These are phyloP conservation scores for Callimorpha dominula DNA, from an alignment of 2,888 invertebrate genomes.

Conservation along the genomic window DNA sequence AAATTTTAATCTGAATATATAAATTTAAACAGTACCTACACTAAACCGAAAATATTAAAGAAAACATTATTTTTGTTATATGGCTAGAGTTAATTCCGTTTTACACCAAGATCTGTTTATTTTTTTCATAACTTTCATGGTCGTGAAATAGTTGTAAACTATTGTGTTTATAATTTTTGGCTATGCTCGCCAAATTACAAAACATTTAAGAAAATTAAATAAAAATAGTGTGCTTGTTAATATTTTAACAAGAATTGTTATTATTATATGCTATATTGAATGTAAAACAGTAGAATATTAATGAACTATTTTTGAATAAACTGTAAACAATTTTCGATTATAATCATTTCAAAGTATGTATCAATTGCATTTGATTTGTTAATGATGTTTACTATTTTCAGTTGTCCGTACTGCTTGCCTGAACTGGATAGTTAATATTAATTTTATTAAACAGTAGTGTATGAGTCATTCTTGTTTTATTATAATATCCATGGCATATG, in stretches of 20 bases:
- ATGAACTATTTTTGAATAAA: conserved; percentile 47
- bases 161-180: neutral
- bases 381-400: conserved; percentile 42
- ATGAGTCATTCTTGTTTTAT: conserved; percentile 62
- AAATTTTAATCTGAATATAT: neutral
- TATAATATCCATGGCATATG: conserved; percentile 46
- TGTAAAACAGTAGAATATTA: conserved; percentile 49
- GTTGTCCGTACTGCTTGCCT: conserved; percentile 67
- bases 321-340: conserved; percentile 29
- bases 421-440: conserved; percentile 65
- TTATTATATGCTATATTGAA: conserved; percentile 46
- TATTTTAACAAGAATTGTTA: conserved; percentile 24
- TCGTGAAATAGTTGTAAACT: neutral
- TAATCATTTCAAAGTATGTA: conserved; percentile 29
- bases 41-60: neutral
- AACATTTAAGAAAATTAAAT: neutral
- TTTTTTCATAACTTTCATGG: neutral
- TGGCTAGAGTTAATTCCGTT: neutral
- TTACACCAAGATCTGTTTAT: neutral
- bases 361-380: conserved; percentile 43
- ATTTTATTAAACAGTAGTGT: conserved; percentile 59
- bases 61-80: neutral
- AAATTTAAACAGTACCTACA: neutral
- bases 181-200: neutral
- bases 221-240: neutral